Percentiles rank a stretch among this genome's conserved stretches.
Conservation (phyloP, 2,113 vertebrate species). For the Eclectus roratus region DNA sequence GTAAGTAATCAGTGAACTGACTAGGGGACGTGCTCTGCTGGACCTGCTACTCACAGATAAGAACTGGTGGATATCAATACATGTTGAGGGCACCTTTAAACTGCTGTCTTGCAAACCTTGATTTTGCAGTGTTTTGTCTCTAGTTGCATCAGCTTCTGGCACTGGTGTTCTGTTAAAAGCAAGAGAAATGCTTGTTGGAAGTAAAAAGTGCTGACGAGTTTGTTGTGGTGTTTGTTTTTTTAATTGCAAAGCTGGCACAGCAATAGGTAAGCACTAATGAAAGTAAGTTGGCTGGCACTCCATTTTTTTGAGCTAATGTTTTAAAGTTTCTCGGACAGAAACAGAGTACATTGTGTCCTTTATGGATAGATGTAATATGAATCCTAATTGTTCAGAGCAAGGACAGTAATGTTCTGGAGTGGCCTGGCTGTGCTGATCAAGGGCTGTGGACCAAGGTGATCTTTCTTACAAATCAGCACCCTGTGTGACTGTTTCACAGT, state of each 20-base stretch:
- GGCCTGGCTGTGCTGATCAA: not conserved
- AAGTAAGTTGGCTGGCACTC: not conserved
- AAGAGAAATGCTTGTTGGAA: not conserved
- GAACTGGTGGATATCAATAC: not conserved
- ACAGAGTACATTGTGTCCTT: not conserved
- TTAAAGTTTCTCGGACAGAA: not conserved
- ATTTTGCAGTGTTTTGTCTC: not conserved
- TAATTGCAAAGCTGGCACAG: slow-evolving; percentile 26
- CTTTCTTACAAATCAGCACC: not conserved
- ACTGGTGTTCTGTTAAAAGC: not conserved
- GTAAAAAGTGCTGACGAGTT: not conserved
- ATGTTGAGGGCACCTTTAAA: slow-evolving; percentile 17
- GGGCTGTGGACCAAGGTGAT: not conserved
- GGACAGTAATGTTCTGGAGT: not conserved
- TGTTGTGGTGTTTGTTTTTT: not conserved
- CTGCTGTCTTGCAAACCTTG: not conserved
- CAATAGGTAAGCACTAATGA: not conserved
- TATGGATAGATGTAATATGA: not conserved
- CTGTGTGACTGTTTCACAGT: not conserved
- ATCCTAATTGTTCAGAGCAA: not conserved
- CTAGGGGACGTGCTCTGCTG: not conserved
- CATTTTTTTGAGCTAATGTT: not conserved
- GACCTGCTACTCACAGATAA: not conserved
- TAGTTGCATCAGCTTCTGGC: slow-evolving; percentile 20
- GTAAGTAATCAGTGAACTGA: not conserved